Percentiles rank a stretch among this genome's conserved stretches.
Conservation (phyloP, 2,113 vertebrate genomes). For the Gambusia holbrooki region DNA sequence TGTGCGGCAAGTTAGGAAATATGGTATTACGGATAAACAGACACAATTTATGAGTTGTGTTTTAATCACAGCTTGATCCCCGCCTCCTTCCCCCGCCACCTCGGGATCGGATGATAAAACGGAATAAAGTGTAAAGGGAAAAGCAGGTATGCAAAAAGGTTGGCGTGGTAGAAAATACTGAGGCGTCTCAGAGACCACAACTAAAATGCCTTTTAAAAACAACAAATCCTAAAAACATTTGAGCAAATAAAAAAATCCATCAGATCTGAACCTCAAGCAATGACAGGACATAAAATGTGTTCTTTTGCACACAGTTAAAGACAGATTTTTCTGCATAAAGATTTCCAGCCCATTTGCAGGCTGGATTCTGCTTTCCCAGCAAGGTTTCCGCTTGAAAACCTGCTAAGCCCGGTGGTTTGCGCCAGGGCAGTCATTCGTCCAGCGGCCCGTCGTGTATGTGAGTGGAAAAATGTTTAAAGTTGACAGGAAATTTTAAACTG, state of each 20-base stretch:
- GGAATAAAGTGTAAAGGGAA: constrained; percentile 13
- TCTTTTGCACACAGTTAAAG: background rate
- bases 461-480: too few relatives aligned
- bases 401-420: too few relatives aligned
- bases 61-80: constrained; percentile 9
- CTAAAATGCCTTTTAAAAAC: too few relatives aligned
- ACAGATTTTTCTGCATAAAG: background rate
- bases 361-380: too few relatives aligned
- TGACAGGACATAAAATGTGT: background rate
- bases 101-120: background rate
- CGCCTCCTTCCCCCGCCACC: background rate
- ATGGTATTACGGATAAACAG: constrained; percentile 9
- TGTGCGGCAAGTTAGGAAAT: background rate
- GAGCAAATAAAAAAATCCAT: too few relatives aligned
- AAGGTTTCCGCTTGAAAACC: too few relatives aligned
- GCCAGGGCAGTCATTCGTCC: too few relatives aligned
- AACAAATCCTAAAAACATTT: too few relatives aligned
- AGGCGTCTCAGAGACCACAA: too few relatives aligned
- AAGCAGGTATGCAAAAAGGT: background rate
- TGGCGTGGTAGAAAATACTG: background rate
- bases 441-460: too few relatives aligned
- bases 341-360: too few relatives aligned
- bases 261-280: background rate
- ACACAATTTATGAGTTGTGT: constrained; percentile 20
- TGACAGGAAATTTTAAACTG: too few relatives aligned